Percentiles rank a stretch among this genome's conserved stretches.
Evolutionary conservation across 2,888 invertebrate species (phyloP).

Genomic region (Ctenicera cuprea): DNA sequence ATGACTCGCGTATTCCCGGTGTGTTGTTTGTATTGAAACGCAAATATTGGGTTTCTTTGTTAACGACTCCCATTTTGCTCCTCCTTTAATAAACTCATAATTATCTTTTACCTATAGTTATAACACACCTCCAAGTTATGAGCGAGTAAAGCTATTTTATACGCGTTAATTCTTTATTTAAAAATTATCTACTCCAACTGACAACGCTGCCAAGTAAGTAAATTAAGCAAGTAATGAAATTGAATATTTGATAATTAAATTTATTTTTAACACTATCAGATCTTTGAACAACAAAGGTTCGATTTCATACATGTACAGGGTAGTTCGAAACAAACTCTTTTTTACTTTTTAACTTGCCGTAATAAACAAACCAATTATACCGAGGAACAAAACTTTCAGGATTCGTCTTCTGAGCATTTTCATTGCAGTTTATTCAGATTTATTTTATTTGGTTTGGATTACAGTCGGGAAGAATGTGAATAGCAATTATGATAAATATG

Average conservation of each 20-base stretch:
- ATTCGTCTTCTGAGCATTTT: background rate
- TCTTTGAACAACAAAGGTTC: too few species aligned
- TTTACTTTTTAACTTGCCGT: too few species aligned
- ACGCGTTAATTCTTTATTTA: constrained; percentile 4
- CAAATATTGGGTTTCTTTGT: constrained; percentile 49
- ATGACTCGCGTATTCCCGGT: constrained; percentile 49
- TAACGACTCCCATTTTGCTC: constrained; percentile 37
- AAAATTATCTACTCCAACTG: constrained; percentile 1
- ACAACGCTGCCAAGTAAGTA: background rate
- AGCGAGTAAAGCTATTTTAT: background rate
- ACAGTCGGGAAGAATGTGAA: constrained; percentile 8
- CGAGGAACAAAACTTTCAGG: background rate
- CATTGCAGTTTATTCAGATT: background rate
- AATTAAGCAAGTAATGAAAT: background rate
- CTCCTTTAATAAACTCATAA: constrained; percentile 46
- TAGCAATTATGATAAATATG: constrained; percentile 57
- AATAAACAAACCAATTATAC: background rate
- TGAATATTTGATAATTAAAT: too few species aligned
- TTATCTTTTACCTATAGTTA: constrained; percentile 37
- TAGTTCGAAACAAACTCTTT: too few species aligned
- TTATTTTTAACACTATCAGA: too few species aligned
- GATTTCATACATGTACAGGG: too few species aligned
- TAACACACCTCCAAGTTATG: background rate
- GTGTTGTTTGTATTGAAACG: constrained; percentile 45
- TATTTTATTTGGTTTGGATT: background rate